Evolutionary conservation across 2,113 vertebrate species (phyloP).

Genomic region (Coreoperca whiteheadi): DNA sequence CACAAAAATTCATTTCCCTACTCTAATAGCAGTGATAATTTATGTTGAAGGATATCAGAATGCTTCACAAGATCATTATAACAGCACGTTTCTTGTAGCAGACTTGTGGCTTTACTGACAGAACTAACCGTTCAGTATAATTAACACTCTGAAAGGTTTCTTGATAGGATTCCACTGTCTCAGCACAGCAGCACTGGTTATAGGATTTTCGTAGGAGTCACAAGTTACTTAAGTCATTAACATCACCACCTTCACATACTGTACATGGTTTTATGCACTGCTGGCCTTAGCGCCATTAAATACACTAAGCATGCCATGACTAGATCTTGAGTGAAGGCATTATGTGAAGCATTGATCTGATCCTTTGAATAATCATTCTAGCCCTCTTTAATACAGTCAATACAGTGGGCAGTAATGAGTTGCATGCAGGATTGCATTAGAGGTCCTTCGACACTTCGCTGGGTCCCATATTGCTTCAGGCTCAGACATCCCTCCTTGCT

Average conservation of each 20-base stretch:
- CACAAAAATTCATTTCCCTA: background rate
- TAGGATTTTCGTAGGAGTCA: conserved; percentile 22
- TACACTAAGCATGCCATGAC: conserved; percentile 60
- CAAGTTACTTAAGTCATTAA: conserved; percentile 56
- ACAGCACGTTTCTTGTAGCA: background rate
- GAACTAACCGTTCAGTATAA: conserved; percentile 33
- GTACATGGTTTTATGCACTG: conserved; percentile 52
- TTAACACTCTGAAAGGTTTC: conserved; percentile 39
- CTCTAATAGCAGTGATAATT: background rate
- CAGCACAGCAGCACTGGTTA: conserved; percentile 19
- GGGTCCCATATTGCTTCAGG: conserved; percentile 67
- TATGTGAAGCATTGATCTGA: conserved; percentile 72
- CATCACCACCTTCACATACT: conserved; percentile 44
- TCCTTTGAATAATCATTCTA: conserved; percentile 73
- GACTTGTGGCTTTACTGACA: conserved; percentile 28
- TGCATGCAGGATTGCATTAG: conserved; percentile 66
- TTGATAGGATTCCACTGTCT: conserved; percentile 15
- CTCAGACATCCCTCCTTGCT: conserved; percentile 69
- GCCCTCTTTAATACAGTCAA: conserved; percentile 71
- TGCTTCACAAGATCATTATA: background rate
- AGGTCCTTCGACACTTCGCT: conserved; percentile 62
- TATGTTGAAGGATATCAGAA: conserved; percentile 1
- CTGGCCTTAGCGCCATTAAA: conserved; percentile 57
- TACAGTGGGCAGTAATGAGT: conserved; percentile 75
- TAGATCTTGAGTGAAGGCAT: conserved; percentile 67